phyloP scores from a whole-genome alignment of 2,888 invertebrate species.

The Epistrophe grossulariae region DNA sequence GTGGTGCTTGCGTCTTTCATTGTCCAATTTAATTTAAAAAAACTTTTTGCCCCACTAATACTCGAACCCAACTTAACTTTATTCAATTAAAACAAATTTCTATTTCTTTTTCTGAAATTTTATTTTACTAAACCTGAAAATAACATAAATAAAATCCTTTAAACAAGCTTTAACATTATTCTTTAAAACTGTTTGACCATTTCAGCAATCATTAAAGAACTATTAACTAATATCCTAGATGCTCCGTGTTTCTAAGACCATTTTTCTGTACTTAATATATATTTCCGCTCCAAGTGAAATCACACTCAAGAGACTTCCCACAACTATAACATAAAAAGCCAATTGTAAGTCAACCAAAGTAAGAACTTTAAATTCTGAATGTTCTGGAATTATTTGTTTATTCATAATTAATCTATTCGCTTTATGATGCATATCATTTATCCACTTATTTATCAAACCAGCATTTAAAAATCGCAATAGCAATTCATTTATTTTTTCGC shows the following conservation, averaged over 20 bases:
- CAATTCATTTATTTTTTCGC: slow-evolving; percentile 80
- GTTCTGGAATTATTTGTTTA: slow-evolving; percentile 59
- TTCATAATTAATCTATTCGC: slow-evolving; percentile 77
- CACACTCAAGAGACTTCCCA: slow-evolving; percentile 79
- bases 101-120: no score
- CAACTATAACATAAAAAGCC: slow-evolving; percentile 82
- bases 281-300: slow-evolving; percentile 78
- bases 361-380: slow-evolving; percentile 79
- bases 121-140: no score
- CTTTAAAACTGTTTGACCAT: no score
- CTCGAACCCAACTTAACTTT: no score
- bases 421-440: slow-evolving; percentile 79
- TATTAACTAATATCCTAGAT: no score
- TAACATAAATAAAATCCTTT: no score
- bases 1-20: no score
- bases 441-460: slow-evolving; percentile 83
- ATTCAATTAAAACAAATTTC: no score
- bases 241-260: not conserved
- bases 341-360: slow-evolving; percentile 82
- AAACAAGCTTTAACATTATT: no score
- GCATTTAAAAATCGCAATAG: slow-evolving; percentile 80
- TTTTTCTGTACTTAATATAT: not conserved
- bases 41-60: no score
- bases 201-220: no score
- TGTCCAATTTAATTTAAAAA: no score